phyloP scores from a whole-genome alignment of 1,140 invertebrate species.

The Caenorhabditis remanei region DNA sequence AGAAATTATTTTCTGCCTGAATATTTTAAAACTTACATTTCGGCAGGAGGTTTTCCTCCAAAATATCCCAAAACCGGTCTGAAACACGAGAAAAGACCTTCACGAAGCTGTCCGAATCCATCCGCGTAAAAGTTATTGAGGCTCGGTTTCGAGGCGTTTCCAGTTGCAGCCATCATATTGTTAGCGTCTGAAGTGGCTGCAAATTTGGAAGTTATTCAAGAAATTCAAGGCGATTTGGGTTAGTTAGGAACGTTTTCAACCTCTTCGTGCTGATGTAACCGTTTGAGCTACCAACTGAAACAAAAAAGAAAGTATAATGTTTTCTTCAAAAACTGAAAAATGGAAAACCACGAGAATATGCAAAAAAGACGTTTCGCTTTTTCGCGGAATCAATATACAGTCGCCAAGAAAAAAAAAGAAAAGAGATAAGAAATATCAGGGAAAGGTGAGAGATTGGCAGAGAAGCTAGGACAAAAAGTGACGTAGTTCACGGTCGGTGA shows the following conservation, averaged over 20 bases:
- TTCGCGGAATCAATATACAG: slow-evolving; percentile 38
- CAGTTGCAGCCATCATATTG: slow-evolving; percentile 3
- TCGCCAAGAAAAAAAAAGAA: neutral
- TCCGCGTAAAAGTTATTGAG: slow-evolving; percentile 31
- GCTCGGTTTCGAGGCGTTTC: slow-evolving; percentile 12
- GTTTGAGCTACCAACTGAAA: no score
- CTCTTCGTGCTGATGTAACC: no score
- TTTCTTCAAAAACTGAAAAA: no score
- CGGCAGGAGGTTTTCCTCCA: slow-evolving; percentile 2
- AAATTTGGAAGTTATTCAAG: neutral
- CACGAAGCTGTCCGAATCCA: neutral
- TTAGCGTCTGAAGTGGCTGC: neutral
- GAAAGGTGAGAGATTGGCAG: neutral
- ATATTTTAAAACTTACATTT: slow-evolving; percentile 8
- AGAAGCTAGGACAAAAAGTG: neutral
- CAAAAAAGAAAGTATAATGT: no score
- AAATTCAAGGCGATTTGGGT: no score
- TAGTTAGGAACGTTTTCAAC: no score
- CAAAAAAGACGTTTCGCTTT: neutral
- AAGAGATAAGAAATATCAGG: slow-evolving; percentile 21
- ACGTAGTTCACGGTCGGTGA: neutral
- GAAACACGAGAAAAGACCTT: slow-evolving; percentile 29
- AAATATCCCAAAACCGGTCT: slow-evolving; percentile 13
- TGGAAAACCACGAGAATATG: neutral
- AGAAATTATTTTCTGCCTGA: neutral